Evolutionary conservation across 1,140 invertebrate genomes (phyloP).

Genomic region (Cephus cinctus): DNA sequence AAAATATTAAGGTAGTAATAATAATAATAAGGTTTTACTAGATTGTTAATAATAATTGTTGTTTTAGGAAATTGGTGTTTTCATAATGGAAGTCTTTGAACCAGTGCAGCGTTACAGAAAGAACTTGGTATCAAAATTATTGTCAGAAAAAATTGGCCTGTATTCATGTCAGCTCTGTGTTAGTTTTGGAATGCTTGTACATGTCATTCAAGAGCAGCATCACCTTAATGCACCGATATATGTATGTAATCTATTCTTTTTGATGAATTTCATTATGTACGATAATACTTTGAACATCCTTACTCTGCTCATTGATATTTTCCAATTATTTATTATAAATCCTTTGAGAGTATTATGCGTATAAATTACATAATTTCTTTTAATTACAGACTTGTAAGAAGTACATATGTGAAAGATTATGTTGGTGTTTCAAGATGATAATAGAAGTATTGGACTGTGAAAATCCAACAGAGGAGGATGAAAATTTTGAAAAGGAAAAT

Average conservation of each 20-base stretch:
- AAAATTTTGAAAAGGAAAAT: slow-evolving; percentile 41
- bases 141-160: slow-evolving; percentile 41
- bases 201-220: slow-evolving; percentile 45
- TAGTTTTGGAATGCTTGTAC: slow-evolving; percentile 40
- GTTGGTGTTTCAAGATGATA: slow-evolving; percentile 44
- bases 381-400: slow-evolving; percentile 41
- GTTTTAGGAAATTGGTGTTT: slow-evolving; percentile 44
- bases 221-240: slow-evolving; percentile 40
- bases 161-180: slow-evolving; percentile 43
- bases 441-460: slow-evolving; percentile 37
- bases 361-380: slow-evolving; percentile 9
- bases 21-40: not conserved
- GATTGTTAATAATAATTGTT: slow-evolving; percentile 1
- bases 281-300: not conserved
- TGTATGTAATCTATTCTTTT: slow-evolving; percentile 31
- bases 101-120: slow-evolving; percentile 41
- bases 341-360: not conserved
- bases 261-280: not conserved
- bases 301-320: not conserved
- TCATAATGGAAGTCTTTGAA: slow-evolving; percentile 42
- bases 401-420: slow-evolving; percentile 46
- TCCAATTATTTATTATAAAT: not conserved
- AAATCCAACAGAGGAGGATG: slow-evolving; percentile 38
- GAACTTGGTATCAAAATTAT: slow-evolving; percentile 34
- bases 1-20: slow-evolving; percentile 47